phyloP scores from a whole-genome alignment of 2,113 vertebrate species.

The Indri indri region DNA sequence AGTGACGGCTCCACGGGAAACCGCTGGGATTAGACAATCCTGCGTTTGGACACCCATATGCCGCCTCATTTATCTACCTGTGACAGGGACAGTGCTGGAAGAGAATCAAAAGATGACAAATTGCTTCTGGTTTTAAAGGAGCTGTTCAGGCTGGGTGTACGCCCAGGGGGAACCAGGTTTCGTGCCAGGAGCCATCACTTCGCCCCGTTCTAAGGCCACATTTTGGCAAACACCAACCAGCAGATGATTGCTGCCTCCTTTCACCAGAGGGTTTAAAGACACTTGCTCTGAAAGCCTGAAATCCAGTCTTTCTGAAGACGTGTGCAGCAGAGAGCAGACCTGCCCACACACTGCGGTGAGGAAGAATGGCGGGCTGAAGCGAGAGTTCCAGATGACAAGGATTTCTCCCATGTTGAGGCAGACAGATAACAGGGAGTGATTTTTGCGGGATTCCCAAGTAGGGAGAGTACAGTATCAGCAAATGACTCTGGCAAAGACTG shows the following conservation, averaged over 20 bases:
- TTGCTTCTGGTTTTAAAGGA: slow-evolving; percentile 73
- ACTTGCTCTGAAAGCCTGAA: slow-evolving; percentile 1
- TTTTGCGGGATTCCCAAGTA: not conserved
- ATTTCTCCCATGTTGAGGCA: not conserved
- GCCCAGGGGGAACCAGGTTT: slow-evolving; percentile 27
- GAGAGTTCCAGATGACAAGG: not conserved
- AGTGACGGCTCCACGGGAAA: not conserved
- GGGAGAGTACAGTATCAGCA: not conserved
- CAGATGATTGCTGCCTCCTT: slow-evolving; percentile 20
- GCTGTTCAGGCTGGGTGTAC: slow-evolving; percentile 58
- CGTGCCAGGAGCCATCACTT: slow-evolving; percentile 50
- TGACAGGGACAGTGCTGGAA: slow-evolving; percentile 69
- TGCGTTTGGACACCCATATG: slow-evolving; percentile 52
- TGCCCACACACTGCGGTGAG: not conserved
- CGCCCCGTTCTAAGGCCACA: not conserved
- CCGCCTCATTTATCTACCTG: slow-evolving; percentile 74
- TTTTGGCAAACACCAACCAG: slow-evolving; percentile 49
- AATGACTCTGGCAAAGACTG: not conserved
- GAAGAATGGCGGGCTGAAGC: not conserved
- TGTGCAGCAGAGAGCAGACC: not conserved
- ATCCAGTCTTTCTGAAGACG: not conserved
- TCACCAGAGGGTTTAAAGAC: slow-evolving; percentile 29
- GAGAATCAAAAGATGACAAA: slow-evolving; percentile 76
- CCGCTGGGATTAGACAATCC: slow-evolving; percentile 4
- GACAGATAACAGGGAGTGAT: not conserved